Conservation (phyloP, 2,797 vertebrate species). For the Microctenopoma lineatum region DNA sequence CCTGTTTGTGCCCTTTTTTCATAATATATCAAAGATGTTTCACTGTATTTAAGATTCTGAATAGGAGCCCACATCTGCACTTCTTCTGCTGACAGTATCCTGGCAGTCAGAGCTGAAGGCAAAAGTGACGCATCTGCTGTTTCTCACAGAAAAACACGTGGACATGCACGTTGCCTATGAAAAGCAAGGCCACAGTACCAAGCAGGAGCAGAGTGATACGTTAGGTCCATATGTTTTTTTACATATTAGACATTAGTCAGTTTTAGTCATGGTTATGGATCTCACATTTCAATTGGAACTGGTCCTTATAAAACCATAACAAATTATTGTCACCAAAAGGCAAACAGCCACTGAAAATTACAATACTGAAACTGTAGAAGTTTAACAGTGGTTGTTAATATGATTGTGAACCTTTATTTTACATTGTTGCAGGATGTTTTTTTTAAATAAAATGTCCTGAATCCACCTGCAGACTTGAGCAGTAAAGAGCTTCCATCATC, state of each 20-base stretch:
- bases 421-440: not conserved
- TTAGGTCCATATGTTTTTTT: slow-evolving; percentile 7
- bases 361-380: not conserved
- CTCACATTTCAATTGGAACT: not conserved
- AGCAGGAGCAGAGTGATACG: not conserved
- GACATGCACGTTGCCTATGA: slow-evolving; percentile 6
- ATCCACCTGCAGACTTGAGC: slow-evolving; percentile 54
- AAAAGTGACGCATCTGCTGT: slow-evolving; percentile 39
- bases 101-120: slow-evolving; percentile 22
- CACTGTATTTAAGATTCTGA: not conserved
- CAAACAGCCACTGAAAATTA: not conserved
- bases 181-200: slow-evolving; percentile 2
- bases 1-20: not conserved
- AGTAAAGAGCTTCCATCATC: slow-evolving; percentile 42
- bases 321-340: not conserved
- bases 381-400: not conserved
- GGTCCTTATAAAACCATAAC: not conserved
- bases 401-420: not conserved
- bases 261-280: not conserved
- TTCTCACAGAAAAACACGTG: slow-evolving; percentile 23
- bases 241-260: slow-evolving; percentile 1
- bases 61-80: slow-evolving; percentile 21
- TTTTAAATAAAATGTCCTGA: slow-evolving; percentile 9
- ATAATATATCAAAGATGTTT: not conserved
- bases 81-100: slow-evolving; percentile 23